Percentiles rank a stretch among this genome's conserved stretches.
Evolutionary conservation across 1,140 invertebrate species (phyloP).

Genomic region (Phortica variegata): DNA sequence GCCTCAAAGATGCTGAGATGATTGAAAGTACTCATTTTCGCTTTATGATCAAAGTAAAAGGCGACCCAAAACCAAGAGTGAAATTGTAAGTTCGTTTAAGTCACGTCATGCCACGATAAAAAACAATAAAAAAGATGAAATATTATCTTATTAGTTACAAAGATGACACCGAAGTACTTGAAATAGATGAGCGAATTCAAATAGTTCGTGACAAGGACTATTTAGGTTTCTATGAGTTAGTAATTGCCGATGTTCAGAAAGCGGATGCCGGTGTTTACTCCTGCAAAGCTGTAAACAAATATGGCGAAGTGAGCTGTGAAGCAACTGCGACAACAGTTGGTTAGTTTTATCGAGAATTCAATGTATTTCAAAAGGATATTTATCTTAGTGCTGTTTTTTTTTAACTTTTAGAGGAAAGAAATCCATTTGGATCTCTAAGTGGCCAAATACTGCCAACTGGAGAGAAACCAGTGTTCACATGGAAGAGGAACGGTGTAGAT

Average conservation of each 20-base stretch:
- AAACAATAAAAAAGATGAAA: not conserved
- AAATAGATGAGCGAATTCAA: conserved; percentile 69
- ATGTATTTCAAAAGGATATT: too few species aligned
- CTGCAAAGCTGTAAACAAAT: conserved; percentile 82
- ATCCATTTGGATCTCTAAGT: conserved; percentile 73
- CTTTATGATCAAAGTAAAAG: conserved; percentile 87
- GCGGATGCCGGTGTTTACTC: conserved; percentile 86
- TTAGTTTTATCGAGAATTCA: conserved; percentile 45
- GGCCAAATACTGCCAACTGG: conserved; percentile 71
- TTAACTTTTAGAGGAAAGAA: conserved; percentile 69
- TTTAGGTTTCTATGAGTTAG: conserved; percentile 84
- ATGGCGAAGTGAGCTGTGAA: conserved; percentile 75
- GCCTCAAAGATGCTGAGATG: conserved; percentile 82
- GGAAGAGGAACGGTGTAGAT: conserved; percentile 86
- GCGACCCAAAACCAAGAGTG: conserved; percentile 79
- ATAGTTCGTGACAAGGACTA: conserved; percentile 75
- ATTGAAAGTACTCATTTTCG: conserved; percentile 82
- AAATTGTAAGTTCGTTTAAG: conserved; percentile 72
- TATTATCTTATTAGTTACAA: conserved; percentile 70
- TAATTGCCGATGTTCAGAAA: conserved; percentile 79
- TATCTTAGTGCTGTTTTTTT: not conserved
- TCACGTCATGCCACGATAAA: too few species aligned
- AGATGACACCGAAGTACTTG: conserved; percentile 71
- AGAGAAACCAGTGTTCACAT: conserved; percentile 80
- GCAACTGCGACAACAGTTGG: conserved; percentile 78